These are phyloP conservation scores for Limnephilus marmoratus DNA, from an alignment of 2,888 invertebrate genomes.

Conservation along the genomic window DNA sequence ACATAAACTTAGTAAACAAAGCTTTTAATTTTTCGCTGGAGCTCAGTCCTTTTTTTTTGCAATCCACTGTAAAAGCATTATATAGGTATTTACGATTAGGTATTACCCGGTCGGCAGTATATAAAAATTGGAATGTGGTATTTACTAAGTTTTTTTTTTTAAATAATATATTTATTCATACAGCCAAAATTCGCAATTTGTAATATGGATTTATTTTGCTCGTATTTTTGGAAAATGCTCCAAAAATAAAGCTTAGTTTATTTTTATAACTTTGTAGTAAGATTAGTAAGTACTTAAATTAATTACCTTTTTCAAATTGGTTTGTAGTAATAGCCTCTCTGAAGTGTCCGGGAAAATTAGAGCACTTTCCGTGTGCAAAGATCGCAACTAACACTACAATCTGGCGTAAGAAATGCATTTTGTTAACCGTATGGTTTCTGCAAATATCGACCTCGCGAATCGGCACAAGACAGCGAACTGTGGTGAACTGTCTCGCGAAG, in stretches of 20 bases:
- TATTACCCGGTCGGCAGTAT: too few relatives aligned
- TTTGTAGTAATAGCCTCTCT: background rate
- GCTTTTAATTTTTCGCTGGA: too few relatives aligned
- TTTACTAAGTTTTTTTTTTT: too few relatives aligned
- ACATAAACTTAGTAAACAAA: too few relatives aligned
- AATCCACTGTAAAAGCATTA: too few relatives aligned
- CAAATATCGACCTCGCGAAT: constrained; percentile 36
- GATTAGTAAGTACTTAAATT: background rate
- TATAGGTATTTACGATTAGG: too few relatives aligned
- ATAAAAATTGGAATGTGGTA: too few relatives aligned
- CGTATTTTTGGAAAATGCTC: background rate
- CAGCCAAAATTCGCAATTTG: too few relatives aligned
- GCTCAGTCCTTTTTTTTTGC: too few relatives aligned
- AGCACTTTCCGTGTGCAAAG: background rate
- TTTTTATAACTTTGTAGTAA: too few relatives aligned
- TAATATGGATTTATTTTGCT: background rate
- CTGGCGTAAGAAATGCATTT: background rate
- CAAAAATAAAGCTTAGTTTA: too few relatives aligned
- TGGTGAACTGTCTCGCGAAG: background rate
- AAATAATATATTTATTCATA: too few relatives aligned
- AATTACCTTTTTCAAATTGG: constrained; percentile 29
- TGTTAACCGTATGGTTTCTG: background rate
- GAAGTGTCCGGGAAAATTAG: background rate
- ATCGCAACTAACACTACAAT: background rate
- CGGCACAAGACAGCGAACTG: constrained; percentile 14